Evolutionary conservation across 2,888 invertebrate species (phyloP).

Genomic region (Lamellibrachia columna): DNA sequence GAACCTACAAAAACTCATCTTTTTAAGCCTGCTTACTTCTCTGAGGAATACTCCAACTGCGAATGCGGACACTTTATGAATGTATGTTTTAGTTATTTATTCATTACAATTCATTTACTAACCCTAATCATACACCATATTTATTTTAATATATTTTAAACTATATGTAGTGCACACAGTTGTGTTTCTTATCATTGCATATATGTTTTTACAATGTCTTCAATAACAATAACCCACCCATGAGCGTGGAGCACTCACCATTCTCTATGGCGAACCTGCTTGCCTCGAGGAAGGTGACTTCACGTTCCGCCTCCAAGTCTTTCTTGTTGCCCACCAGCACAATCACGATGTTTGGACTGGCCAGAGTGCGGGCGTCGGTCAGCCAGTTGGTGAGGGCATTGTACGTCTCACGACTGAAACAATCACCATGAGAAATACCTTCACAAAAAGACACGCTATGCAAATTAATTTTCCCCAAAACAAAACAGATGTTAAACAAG

Average conservation of each 20-base stretch:
- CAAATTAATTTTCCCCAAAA: background rate
- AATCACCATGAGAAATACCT: background rate
- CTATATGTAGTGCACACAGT: too few species aligned
- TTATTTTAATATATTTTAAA: too few species aligned
- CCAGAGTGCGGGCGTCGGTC: slow-evolving; percentile 81
- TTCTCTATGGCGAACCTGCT: slow-evolving; percentile 87
- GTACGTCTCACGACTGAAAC: slow-evolving; percentile 68
- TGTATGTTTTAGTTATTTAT: too few species aligned
- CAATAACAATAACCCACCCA: too few species aligned
- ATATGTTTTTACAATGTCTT: too few species aligned
- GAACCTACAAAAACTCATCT: too few species aligned
- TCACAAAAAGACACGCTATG: background rate
- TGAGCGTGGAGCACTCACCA: slow-evolving; percentile 68
- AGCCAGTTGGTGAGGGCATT: slow-evolving; percentile 72
- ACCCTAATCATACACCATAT: too few species aligned
- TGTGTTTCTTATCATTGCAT: too few species aligned
- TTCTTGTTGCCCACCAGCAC: slow-evolving; percentile 84
- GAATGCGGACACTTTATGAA: too few species aligned
- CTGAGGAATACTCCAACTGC: too few species aligned
- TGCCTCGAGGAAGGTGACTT: slow-evolving; percentile 84
- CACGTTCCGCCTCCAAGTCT: slow-evolving; percentile 81
- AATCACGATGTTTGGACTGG: slow-evolving; percentile 84
- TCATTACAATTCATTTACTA: too few species aligned
- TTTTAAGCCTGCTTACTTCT: too few species aligned
- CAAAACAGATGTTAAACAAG: background rate